A percentile compares a stretch with the other conserved stretches of the same genome.
Evolutionary conservation across 1,140 invertebrate species (phyloP).

Genomic region (Pseudobourletiella spinata): DNA sequence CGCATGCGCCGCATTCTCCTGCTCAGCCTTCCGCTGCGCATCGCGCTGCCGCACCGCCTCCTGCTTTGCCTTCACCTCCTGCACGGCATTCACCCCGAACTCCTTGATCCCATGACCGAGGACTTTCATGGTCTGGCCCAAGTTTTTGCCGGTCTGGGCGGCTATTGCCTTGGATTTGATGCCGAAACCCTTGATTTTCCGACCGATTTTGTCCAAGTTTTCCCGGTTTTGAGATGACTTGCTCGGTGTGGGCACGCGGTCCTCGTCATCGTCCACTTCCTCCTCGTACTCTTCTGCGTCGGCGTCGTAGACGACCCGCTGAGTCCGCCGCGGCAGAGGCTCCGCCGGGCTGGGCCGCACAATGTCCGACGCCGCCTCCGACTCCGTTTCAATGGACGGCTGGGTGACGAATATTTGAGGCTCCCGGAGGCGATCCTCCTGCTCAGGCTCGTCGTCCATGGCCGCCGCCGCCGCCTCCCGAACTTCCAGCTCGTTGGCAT

Average conservation of each 20-base stretch:
- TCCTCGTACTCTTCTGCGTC: neutral
- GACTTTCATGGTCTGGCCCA: constrained; percentile 17
- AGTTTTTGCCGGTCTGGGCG: constrained; percentile 13
- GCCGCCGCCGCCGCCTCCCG: no score
- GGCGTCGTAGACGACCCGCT: neutral
- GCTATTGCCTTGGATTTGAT: constrained; percentile 21
- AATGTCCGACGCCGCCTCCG: neutral
- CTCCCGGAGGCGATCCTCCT: neutral
- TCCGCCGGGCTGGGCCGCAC: neutral
- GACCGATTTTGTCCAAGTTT: constrained; percentile 16
- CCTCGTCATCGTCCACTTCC: neutral
- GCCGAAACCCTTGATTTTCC: constrained; percentile 24
- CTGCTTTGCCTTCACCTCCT: constrained; percentile 27
- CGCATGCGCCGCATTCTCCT: constrained; percentile 39
- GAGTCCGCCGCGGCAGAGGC: neutral
- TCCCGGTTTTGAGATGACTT: constrained; percentile 5
- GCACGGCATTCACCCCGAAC: constrained; percentile 25
- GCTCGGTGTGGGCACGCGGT: neutral
- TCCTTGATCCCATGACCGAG: constrained; percentile 27
- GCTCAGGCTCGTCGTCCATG: constrained; percentile 15
- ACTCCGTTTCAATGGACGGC: constrained; percentile 20
- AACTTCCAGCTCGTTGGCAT: constrained; percentile 14
- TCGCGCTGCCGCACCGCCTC: constrained; percentile 12
- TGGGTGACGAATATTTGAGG: constrained; percentile 29
- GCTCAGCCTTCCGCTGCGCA: constrained; percentile 45